phyloP scores from a whole-genome alignment of 2,797 vertebrate species.

The Champsocephalus gunnari region DNA sequence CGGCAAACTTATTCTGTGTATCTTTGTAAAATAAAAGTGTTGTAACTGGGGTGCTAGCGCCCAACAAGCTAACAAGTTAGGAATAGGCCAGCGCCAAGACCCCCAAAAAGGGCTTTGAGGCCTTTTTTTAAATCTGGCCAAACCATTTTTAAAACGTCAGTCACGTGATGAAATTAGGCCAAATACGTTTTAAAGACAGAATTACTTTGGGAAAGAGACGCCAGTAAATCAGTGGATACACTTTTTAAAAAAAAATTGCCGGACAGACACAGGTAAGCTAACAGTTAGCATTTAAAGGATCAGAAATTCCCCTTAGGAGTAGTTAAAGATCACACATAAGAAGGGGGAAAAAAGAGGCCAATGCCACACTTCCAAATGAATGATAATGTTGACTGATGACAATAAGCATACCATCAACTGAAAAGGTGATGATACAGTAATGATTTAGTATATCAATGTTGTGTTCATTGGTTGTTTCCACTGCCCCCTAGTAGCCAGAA shows the following conservation, averaged over 20 bases:
- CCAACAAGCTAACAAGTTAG: background rate
- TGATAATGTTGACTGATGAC: no score
- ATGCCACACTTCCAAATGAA: background rate
- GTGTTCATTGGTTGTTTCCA: background rate
- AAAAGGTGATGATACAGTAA: background rate
- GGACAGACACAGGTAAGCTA: background rate
- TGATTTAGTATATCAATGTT: background rate
- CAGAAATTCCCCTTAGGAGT: background rate
- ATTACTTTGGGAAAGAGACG: no score
- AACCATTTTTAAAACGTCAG: no score
- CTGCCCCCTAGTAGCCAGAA: background rate
- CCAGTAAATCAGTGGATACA: no score
- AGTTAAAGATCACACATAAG: background rate
- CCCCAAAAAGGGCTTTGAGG: no score
- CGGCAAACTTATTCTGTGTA: background rate
- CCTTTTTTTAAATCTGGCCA: no score
- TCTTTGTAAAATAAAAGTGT: background rate
- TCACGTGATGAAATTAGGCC: no score
- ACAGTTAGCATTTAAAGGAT: background rate
- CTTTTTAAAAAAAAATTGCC: no score
- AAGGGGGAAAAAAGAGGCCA: background rate
- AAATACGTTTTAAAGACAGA: no score
- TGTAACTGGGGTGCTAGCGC: background rate
- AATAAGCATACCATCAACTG: no score
- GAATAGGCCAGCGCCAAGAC: background rate